phyloP scores from a whole-genome alignment of 1,140 invertebrate species.

The Ostrea edulis region DNA sequence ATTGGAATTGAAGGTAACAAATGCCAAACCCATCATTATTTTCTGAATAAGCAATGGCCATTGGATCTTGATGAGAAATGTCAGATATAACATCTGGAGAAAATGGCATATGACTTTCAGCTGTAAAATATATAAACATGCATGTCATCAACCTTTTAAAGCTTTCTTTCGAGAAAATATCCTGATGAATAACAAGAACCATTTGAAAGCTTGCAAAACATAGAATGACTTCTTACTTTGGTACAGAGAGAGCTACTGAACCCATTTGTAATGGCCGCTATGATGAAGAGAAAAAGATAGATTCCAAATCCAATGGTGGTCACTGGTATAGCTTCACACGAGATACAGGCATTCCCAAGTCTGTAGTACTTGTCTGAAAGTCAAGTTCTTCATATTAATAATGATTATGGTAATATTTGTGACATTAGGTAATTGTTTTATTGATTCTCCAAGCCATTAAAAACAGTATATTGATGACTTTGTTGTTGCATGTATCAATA shows the following conservation, averaged over 20 bases:
- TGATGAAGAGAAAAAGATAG: slow-evolving; percentile 27
- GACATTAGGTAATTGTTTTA: not conserved
- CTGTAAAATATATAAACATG: slow-evolving; percentile 14
- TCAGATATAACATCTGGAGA: slow-evolving; percentile 43
- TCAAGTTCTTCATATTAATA: not conserved
- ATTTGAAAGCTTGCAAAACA: not conserved
- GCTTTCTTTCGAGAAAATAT: slow-evolving; percentile 6
- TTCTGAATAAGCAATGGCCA: slow-evolving; percentile 43
- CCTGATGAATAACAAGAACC: not conserved
- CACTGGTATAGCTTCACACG: slow-evolving; percentile 30
- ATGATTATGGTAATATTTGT: not conserved
- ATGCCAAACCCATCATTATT: slow-evolving; percentile 6
- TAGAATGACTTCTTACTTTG: slow-evolving; percentile 29
- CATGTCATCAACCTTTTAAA: slow-evolving; percentile 33
- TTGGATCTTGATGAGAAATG: slow-evolving; percentile 45
- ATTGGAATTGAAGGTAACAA: slow-evolving; percentile 43
- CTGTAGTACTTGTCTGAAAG: slow-evolving; percentile 9
- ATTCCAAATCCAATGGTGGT: slow-evolving; percentile 37
- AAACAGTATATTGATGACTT: too few species aligned
- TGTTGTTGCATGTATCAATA: too few species aligned
- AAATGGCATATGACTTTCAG: slow-evolving; percentile 43
- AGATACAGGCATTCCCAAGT: slow-evolving; percentile 36
- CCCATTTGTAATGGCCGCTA: slow-evolving; percentile 22
- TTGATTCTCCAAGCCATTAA: too few species aligned
- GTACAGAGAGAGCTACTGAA: slow-evolving; percentile 44